Evolutionary conservation across 2,888 invertebrate species (phyloP), one percentile per base, ranked within the genome.

Genomic region (Microctonus brassicae): DNA sequence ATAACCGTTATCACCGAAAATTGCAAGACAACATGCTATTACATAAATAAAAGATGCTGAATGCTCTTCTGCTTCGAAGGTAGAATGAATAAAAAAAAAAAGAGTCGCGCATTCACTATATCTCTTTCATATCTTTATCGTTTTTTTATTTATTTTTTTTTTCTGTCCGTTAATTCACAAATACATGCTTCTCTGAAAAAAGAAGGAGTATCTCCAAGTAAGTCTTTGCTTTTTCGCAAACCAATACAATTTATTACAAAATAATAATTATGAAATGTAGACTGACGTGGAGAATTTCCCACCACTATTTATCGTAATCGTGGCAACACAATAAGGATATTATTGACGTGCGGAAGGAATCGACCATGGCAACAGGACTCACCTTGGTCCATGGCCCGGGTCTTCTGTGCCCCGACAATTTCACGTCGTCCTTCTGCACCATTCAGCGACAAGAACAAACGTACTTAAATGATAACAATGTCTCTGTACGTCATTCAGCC

Each of bases 361-460:
- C 60, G 29, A 13, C 17, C 24, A 24, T 73, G 57, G 71, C 75
- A 68, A 73, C 73, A 70, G 77, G 73, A 80, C 81, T 83, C 88
- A 83, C 90, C 90, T 81, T 88, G 88, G 77, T 88, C 89, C 88
- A 89, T 90, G 82, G 90, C 87, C 81, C 85, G 83, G 75, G 85
- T 83, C 83, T 87, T 82, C 85, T 87, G 82, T 81, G 82, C 84
- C 79, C 81, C 82, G 78, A 82, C 82, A 80, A 84, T 80, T 79
- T 82, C 83, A 76, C 81, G 75, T 76, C 81, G 80, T 77, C 83
- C 81, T 77, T 84, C 90, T 87, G 91, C 93, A 93, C 93, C 91
- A 90, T 93, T 93, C 91, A 94, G 92, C 91, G 92, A 93, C 92
- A 91, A 89, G 90, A 92, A 92, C 89, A 92, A 90, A 90, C 90